Base-by-base conservation (phyloP, 2,888 invertebrate genomes). In the Polydesmus complanatus region DNA sequence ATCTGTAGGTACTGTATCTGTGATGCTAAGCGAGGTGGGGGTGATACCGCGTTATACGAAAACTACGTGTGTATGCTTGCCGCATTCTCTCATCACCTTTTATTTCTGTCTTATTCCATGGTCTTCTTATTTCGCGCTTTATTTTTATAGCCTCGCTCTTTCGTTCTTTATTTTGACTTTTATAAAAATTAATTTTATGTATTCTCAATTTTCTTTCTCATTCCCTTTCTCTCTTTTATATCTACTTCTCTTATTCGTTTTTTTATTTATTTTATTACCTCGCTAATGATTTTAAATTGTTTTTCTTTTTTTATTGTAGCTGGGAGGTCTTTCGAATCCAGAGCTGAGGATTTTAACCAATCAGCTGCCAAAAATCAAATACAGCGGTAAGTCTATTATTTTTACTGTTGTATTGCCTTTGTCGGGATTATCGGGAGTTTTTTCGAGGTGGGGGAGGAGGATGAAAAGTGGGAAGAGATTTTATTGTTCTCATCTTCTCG, bases 331-430 rank as follows among this genome's bases (percentile, higher is more conserved):
- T 60, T 86, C 87, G 64, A 90, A 90, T 76, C 83, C 86, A 48
- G 91, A 92, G 73, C 77, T 92, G 67, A 81, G 89, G 73, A 81
- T 89, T 72, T 85, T 92, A 70, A 90, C 91, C 57, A 89, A 84
- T 73, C 86, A 86, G 65, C 90, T 92, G 76, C 86, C 81, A 74
- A 87, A 88, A 80, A 89, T 92, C 67, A 80, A 82, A 68, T 87
- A 83, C 73, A 82, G 88, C 80, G 90, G 92, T 90, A 77, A 80
- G 82, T 72, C 52, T 50, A 8, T 14, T 37, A 37, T 37, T 37
- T 14, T 37, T 37, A 8, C 37, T 37, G 14, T 37, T 37, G 37
- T 14, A 8, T 37, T 37, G 5, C n/a, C 37, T 37, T 8, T 37
- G 5, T 37, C 14, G 37, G 37, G 37, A 37, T 37, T 37, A 37